These are phyloP conservation scores for Euleptes europaea DNA, from an alignment of 2,113 vertebrate genomes.

Conservation along the genomic window DNA sequence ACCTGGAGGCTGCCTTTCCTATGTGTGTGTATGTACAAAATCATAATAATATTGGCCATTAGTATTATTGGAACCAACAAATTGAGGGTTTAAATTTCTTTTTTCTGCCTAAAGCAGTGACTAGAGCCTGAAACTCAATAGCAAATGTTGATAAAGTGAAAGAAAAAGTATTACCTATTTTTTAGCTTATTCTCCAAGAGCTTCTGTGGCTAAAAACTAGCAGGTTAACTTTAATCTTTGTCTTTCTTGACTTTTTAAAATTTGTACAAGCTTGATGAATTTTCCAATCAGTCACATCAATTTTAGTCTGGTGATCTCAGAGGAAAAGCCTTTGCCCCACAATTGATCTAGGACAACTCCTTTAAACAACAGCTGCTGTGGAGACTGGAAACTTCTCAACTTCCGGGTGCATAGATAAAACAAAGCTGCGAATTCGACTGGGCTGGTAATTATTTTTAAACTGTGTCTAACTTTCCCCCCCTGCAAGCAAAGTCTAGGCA, in stretches of 20 bases:
- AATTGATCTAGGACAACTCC: slow-evolving; percentile 69
- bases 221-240: background rate
- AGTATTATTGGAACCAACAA: background rate
- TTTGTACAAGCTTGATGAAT: background rate
- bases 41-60: background rate
- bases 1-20: too few species aligned
- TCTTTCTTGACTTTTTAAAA: slow-evolving; percentile 26
- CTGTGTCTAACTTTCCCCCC: background rate
- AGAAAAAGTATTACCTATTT: background rate
- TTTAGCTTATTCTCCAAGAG: background rate
- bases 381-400: slow-evolving; percentile 51
- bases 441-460: slow-evolving; percentile 43
- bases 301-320: slow-evolving; percentile 63
- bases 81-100: background rate
- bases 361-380: slow-evolving; percentile 68
- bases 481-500: background rate
- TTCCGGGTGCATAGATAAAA: slow-evolving; percentile 32
- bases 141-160: background rate
- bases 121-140: background rate
- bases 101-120: background rate
- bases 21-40: background rate
- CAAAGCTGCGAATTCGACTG: slow-evolving; percentile 20
- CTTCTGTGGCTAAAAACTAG: background rate
- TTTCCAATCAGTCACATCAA: slow-evolving; percentile 28
- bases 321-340: slow-evolving; percentile 34